phyloP scores from a whole-genome alignment of 2,797 vertebrate species.

The Amniataba percoides region DNA sequence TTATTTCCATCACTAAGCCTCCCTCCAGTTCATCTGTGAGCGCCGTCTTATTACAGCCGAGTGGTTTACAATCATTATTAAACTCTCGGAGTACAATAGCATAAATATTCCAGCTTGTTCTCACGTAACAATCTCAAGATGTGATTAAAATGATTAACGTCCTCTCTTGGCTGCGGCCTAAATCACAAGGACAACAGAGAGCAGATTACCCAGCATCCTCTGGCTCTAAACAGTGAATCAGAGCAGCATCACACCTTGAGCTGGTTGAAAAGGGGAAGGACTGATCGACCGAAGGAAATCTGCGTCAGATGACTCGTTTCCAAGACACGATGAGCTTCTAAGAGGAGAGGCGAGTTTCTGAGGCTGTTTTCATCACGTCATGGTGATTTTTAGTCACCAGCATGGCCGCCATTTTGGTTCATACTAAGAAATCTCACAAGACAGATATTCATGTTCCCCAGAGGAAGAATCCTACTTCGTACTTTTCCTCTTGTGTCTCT shows the following conservation, averaged over 20 bases:
- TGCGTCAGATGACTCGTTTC: conserved; percentile 6
- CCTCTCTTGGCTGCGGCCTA: conserved; percentile 16
- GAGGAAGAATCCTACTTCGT: too few relatives aligned
- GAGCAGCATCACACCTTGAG: neutral
- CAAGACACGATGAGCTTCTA: neutral
- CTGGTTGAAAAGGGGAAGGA: neutral
- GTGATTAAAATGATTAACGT: conserved; percentile 37
- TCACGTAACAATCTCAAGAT: neutral
- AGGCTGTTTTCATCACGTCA: neutral
- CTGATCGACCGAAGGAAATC: conserved; percentile 3
- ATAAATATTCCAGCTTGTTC: conserved; percentile 35
- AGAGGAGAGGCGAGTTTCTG: neutral
- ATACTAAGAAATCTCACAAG: neutral
- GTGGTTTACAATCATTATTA: conserved; percentile 17
- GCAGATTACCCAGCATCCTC: conserved; percentile 25
- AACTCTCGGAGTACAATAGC: conserved; percentile 13
- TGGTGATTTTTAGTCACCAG: too few relatives aligned
- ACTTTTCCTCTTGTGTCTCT: too few relatives aligned
- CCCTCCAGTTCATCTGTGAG: neutral
- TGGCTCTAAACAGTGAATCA: conserved; percentile 32
- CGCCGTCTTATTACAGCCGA: neutral
- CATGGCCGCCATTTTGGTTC: neutral
- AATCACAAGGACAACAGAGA: conserved; percentile 9
- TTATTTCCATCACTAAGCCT: conserved; percentile 3
- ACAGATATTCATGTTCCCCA: too few relatives aligned